Conservation (phyloP, 2,888 invertebrate genomes). For the Andrena chrysosceles region DNA sequence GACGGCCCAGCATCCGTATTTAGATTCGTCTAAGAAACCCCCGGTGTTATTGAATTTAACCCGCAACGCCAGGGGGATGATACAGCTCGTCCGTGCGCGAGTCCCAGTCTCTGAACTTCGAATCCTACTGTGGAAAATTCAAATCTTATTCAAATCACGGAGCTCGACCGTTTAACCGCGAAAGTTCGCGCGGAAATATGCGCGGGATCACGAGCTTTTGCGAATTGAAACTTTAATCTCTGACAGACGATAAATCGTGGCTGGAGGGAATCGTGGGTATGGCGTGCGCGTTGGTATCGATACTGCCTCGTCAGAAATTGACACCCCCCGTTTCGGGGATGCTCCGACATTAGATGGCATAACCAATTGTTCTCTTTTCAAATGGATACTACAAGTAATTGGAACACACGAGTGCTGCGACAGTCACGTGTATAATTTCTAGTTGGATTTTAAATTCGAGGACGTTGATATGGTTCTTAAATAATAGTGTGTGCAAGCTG, state of each 20-base stretch:
- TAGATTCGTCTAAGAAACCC: background rate
- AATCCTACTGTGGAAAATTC: conserved; percentile 50
- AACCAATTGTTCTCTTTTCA: too few species aligned
- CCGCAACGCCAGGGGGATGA: conserved; percentile 18
- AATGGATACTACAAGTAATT: too few species aligned
- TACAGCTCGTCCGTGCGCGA: background rate
- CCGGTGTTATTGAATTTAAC: conserved; percentile 34
- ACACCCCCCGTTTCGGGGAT: too few species aligned
- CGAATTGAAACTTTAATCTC: conserved; percentile 31
- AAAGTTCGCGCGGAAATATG: conserved; percentile 48
- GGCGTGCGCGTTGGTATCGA: too few species aligned
- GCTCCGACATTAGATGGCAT: too few species aligned
- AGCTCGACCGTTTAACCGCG: conserved; percentile 25
- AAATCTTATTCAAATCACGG: conserved; percentile 60
- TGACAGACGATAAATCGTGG: conserved; percentile 6
- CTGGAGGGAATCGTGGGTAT: background rate
- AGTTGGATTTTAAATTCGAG: background rate
- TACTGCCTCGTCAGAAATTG: too few species aligned
- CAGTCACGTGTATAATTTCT: too few species aligned
- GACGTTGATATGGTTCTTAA: background rate
- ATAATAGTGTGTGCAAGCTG: background rate
- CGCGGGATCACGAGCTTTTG: conserved; percentile 26
- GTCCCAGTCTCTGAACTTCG: background rate
- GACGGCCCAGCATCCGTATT: background rate
- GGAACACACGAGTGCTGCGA: too few species aligned